Conservation (phyloP, 2,797 vertebrate species). For the Liasis olivaceus region DNA sequence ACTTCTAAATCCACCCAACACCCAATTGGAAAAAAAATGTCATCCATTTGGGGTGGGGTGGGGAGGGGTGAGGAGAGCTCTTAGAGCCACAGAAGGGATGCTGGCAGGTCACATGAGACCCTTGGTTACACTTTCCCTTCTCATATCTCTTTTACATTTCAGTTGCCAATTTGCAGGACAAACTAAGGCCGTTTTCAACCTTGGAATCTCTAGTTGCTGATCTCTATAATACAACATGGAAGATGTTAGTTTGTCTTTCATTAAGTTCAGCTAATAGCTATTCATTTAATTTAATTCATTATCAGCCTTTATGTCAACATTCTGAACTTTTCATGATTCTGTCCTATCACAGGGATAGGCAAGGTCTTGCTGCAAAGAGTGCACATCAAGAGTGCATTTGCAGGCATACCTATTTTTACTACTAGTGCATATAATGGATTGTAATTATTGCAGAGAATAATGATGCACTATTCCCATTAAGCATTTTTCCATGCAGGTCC, state of each 20-base stretch:
- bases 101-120: not conserved
- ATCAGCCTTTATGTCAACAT: not conserved
- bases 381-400: not conserved
- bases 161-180: not conserved
- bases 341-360: not conserved
- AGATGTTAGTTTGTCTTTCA: not conserved
- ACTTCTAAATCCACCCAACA: not conserved
- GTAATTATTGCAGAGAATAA: not conserved
- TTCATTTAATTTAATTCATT: not conserved
- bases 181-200: not conserved
- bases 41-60: not conserved
- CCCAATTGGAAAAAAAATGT: not conserved
- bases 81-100: not conserved
- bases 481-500: not conserved
- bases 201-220: not conserved
- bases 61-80: not conserved
- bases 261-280: constrained; percentile 9
- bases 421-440: not conserved
- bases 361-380: no score
- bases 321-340: not conserved
- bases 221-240: not conserved
- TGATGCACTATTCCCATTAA: not conserved
- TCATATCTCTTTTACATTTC: not conserved
- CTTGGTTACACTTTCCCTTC: not conserved
- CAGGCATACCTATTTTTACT: rapidly evolving